A percentile compares a stretch with the other conserved stretches of the same genome.
Conservation (phyloP, 1,140 invertebrate species). For the Drosophila repletoides region DNA sequence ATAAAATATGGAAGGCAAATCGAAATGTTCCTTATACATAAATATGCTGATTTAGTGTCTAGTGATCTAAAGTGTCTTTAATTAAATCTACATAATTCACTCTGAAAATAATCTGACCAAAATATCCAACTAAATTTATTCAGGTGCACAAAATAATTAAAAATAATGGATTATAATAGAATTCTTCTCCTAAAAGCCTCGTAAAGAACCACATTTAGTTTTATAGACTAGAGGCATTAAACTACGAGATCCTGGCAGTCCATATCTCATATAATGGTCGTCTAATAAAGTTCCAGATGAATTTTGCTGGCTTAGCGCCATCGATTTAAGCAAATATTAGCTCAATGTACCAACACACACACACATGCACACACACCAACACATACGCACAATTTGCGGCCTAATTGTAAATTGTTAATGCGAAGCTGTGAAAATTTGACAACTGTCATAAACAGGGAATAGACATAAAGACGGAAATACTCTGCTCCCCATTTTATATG, state of each 20-base stretch:
- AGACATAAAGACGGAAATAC: not conserved
- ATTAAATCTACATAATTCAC: too few species aligned
- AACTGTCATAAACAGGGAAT: conserved; percentile 41
- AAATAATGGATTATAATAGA: too few species aligned
- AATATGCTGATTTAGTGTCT: too few species aligned
- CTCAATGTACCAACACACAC: conserved; percentile 7
- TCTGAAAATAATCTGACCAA: conserved; percentile 43
- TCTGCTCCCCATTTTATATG: too few species aligned
- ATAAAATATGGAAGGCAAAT: too few species aligned
- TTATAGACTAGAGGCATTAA: conserved; percentile 32
- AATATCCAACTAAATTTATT: too few species aligned
- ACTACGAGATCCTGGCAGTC: too few species aligned
- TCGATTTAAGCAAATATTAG: conserved; percentile 63
- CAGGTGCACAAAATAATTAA: not conserved
- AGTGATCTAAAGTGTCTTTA: too few species aligned
- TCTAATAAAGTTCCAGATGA: conserved; percentile 26
- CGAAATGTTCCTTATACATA: too few species aligned
- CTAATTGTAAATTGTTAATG: conserved; percentile 44
- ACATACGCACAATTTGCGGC: not conserved
- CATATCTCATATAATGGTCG: too few species aligned
- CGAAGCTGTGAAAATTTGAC: conserved; percentile 28
- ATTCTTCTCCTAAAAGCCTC: not conserved
- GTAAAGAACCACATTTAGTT: conserved; percentile 4
- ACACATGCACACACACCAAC: not conserved
- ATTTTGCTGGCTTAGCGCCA: conserved; percentile 43